Conservation (phyloP, 2,113 vertebrate genomes). For the Motacilla tschutschensis region DNA sequence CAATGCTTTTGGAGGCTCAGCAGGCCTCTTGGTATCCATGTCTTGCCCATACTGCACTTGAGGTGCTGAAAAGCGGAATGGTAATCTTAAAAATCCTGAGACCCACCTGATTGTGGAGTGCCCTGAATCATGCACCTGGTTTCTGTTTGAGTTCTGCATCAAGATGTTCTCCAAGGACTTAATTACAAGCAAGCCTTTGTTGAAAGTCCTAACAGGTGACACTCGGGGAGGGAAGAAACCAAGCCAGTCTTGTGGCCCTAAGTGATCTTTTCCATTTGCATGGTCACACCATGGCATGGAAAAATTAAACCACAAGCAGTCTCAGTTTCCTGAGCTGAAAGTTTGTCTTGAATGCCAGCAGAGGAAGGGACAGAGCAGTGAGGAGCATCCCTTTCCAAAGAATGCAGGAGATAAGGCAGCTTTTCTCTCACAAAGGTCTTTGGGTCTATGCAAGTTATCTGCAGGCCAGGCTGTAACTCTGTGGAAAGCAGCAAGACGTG, state of each 20-base stretch:
- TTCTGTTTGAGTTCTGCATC: neutral
- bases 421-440: neutral
- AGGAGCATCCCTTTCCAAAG: neutral
- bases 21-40: neutral
- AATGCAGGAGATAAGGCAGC: slow-evolving; percentile 25
- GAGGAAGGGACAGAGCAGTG: neutral
- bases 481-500: neutral
- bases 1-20: neutral
- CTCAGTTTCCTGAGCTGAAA: neutral
- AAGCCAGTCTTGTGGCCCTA: neutral
- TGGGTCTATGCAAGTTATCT: neutral
- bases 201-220: neutral
- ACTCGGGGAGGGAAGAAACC: neutral
- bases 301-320: neutral
- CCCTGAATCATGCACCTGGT: neutral
- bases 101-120: fast-evolving
- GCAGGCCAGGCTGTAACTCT: neutral
- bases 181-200: neutral
- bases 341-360: neutral
- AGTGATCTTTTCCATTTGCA: neutral
- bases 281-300: neutral
- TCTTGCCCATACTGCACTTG: fast-evolving
- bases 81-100: neutral
- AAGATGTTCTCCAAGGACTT: neutral
- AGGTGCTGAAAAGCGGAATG: neutral